Percentiles rank a stretch among this genome's conserved stretches.
Conservation (phyloP, 2,113 vertebrate species). For the Progne subis region DNA sequence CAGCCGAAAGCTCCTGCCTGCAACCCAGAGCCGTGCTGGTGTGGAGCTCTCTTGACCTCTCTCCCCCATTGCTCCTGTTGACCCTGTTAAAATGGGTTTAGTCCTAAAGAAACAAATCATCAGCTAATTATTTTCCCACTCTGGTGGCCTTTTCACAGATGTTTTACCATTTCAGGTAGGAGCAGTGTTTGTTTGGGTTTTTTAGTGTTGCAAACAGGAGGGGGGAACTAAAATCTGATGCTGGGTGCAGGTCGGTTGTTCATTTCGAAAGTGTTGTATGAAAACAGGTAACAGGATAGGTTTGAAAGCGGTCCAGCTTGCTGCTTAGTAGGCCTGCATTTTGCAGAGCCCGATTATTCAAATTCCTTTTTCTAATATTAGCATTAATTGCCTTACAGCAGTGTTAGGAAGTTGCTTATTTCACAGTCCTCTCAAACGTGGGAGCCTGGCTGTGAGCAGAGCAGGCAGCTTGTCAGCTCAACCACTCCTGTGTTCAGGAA, state of each 20-base stretch:
- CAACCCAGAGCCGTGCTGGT: accelerated
- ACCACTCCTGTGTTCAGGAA: not conserved
- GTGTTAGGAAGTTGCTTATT: not conserved
- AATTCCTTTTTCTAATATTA: not conserved
- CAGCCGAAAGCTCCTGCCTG: not conserved
- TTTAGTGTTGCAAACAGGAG: not conserved
- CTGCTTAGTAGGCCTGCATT: not conserved
- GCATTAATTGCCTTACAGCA: not conserved
- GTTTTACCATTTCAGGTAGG: not conserved
- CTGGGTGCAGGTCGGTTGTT: not conserved
- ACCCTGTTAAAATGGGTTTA: not conserved
- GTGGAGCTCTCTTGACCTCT: not conserved
- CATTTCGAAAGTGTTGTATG: not conserved
- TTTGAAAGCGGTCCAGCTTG: not conserved
- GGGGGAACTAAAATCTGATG: not conserved
- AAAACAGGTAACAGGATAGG: not conserved
- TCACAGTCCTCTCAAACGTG: not conserved
- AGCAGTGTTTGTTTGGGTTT: not conserved
- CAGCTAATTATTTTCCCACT: not conserved
- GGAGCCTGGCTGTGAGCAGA: not conserved
- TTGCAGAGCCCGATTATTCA: not conserved
- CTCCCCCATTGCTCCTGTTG: not conserved
- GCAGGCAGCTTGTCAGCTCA: not conserved
- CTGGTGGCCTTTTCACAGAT: not conserved
- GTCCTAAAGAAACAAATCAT: not conserved